phyloP scores from a whole-genome alignment of 2,113 vertebrate species.

The Theristicus caerulescens region DNA sequence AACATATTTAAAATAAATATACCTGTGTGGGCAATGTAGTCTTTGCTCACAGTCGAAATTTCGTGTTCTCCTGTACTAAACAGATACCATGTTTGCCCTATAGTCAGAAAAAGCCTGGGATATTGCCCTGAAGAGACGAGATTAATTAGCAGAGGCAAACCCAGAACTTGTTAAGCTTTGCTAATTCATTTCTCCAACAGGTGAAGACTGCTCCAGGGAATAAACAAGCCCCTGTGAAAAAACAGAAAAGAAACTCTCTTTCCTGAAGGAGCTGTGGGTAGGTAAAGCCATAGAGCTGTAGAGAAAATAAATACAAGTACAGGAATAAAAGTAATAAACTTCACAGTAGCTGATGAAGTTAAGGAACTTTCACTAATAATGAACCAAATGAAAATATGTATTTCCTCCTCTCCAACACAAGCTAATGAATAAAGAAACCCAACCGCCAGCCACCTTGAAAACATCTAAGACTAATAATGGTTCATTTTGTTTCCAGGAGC shows the following conservation, averaged over 20 bases:
- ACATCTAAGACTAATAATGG: constrained; percentile 11
- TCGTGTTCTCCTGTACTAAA: not conserved
- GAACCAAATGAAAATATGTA: not conserved
- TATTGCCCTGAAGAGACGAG: not conserved
- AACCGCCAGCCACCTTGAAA: constrained; percentile 42
- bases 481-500: constrained; percentile 48
- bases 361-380: not conserved
- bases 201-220: not conserved
- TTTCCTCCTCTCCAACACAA: not conserved
- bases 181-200: not conserved
- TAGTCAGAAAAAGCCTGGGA: not conserved
- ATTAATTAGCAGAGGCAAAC: not conserved
- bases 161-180: not conserved
- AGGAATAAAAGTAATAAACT: not conserved
- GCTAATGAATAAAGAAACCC: not conserved
- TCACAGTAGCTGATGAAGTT: not conserved
- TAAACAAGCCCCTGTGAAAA: not conserved
- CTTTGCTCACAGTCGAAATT: not conserved
- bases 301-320: not conserved
- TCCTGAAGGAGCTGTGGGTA: not conserved
- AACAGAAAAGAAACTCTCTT: not conserved
- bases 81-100: not conserved
- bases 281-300: not conserved
- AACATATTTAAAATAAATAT: not conserved
- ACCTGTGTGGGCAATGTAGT: not conserved